Evolutionary conservation across 2,888 invertebrate species (phyloP), one percentile per base, ranked within the genome.

Genomic region (Diaprepes abbreviatus): DNA sequence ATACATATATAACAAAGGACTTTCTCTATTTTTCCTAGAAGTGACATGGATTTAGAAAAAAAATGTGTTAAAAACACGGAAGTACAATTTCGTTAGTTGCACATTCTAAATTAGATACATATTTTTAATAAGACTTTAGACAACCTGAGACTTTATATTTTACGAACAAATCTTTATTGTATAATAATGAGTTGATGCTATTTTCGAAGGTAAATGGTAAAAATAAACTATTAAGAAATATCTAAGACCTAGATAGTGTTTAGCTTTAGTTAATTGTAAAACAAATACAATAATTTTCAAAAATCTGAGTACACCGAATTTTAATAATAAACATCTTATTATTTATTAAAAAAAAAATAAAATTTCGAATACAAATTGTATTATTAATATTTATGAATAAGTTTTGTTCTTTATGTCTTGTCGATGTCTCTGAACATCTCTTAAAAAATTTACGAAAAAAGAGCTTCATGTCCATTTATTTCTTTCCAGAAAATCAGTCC

Each of bases 41-140:
- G 65, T 66, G 64, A 62, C 60, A 64, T 58, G 67, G 58, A 55
- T 58, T 64, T 54, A 43, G 55, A 68, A 64, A 64, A 24, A 72
- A 76, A 74, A 76, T 76, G 74, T 75, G 74, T 74, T 73, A 76
- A 74, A 28, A 48, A 74, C 75, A 77, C 74, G 75, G 76, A 73
- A 80, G 80, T 81, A 81, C 79, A 81, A 81, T 80, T 78, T 77
- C 75, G 74, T 78, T 81, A 79, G 76, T 78, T 80, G 79, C 80
- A 81, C 79, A 80, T 76, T 78, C 68, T 70, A 76, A 74, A 75
- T 77, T 78, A 77, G 76, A 78, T 75, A 74, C 70, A 77, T 79
- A 79, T 79, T 79, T 79, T 79, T 78, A 76, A 78, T 78, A 79
- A 79, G 70, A 75, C 71, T 72, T 75, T 28, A 48, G 12, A 50